Percentiles rank a stretch among this genome's conserved stretches.
Evolutionary conservation across 2,113 vertebrate species (phyloP).

Genomic region (Tinamus guttatus): DNA sequence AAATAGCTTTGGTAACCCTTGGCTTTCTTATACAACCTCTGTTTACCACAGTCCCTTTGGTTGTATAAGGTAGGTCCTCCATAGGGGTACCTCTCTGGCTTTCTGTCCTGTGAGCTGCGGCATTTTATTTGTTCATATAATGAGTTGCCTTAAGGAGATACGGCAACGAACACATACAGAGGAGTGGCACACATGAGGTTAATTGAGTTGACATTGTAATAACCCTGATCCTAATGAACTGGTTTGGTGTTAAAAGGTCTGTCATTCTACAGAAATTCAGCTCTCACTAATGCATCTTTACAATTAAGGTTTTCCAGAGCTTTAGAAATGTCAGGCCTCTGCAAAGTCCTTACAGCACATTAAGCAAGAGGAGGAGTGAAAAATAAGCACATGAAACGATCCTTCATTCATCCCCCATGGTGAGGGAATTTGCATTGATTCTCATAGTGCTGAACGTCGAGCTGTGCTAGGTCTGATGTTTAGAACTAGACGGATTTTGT

Average conservation of each 20-base stretch:
- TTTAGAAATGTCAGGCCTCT: constrained; percentile 61
- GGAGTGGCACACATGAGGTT: constrained; percentile 64
- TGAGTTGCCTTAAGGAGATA: constrained; percentile 64
- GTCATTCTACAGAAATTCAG: constrained; percentile 15
- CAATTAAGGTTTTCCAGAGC: constrained; percentile 59
- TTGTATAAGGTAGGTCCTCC: constrained; percentile 74
- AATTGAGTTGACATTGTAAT: constrained; percentile 56
- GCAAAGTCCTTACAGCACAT: constrained; percentile 48
- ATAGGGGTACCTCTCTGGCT: constrained; percentile 76
- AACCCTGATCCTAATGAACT: constrained; percentile 61
- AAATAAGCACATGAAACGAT: constrained; percentile 55
- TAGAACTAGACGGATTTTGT: constrained; percentile 61
- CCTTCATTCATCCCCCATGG: constrained; percentile 69
- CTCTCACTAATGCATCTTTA: constrained; percentile 18
- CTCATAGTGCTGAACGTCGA: constrained; percentile 58
- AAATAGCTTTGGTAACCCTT: constrained; percentile 81
- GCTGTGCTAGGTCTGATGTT: constrained; percentile 41
- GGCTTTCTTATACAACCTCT: constrained; percentile 71
- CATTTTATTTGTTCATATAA: constrained; percentile 65
- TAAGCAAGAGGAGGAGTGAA: constrained; percentile 59
- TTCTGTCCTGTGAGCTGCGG: constrained; percentile 79
- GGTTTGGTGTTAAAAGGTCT: constrained; percentile 62
- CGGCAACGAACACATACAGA: constrained; percentile 54
- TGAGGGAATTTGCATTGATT: constrained; percentile 74
- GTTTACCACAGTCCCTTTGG: constrained; percentile 78